Evolutionary conservation across 2,797 vertebrate species (phyloP).

Genomic region (Antrozous pallidus): DNA sequence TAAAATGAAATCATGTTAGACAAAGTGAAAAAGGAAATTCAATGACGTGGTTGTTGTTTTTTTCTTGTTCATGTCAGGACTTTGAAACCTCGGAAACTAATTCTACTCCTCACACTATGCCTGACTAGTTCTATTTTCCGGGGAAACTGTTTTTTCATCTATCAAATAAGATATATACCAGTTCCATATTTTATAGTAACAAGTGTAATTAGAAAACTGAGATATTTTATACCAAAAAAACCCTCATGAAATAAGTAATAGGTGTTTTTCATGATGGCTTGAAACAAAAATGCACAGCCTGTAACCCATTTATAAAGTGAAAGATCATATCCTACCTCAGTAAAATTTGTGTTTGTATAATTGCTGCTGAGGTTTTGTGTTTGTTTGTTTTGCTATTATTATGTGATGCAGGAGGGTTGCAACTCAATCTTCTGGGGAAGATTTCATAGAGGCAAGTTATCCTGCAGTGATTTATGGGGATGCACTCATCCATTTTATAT

Average conservation of each 20-base stretch:
- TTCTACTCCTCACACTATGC: background rate
- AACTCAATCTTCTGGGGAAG: background rate
- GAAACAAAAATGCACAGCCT: background rate
- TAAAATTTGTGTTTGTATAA: background rate
- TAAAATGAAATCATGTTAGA: background rate
- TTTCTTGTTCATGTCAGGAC: background rate
- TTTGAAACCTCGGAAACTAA: background rate
- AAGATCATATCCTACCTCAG: background rate
- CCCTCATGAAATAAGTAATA: background rate
- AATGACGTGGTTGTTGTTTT: background rate
- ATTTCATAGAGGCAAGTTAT: background rate
- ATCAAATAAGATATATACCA: background rate
- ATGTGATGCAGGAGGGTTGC: background rate
- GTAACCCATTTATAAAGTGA: background rate
- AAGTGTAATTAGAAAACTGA: background rate
- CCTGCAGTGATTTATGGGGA: background rate
- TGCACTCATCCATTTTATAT: background rate
- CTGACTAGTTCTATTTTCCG: background rate
- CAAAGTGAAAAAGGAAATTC: conserved; percentile 15
- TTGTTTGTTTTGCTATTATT: background rate
- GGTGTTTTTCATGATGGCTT: background rate
- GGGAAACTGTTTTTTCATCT: background rate
- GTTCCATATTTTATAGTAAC: background rate
- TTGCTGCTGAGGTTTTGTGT: background rate
- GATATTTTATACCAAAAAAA: conserved; percentile 27